phyloP scores from a whole-genome alignment of 1,140 invertebrate genomes.

The Aporrectodea caliginosa region DNA sequence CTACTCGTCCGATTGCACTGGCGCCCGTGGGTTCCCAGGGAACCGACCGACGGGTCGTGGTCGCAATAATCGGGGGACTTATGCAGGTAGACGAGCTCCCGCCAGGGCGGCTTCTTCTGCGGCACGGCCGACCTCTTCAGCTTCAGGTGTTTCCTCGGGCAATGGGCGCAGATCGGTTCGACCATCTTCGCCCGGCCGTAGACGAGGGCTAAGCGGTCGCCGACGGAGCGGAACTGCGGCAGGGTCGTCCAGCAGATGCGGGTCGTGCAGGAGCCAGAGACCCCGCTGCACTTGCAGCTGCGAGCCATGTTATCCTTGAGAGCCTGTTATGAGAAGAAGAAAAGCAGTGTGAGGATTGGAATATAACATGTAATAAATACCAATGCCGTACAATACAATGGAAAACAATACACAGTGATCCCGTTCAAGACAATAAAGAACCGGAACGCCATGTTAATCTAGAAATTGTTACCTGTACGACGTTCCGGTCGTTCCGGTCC shows the following conservation, averaged over 20 bases:
- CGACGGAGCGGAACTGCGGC: slow-evolving; percentile 74
- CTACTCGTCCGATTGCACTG: slow-evolving; percentile 56
- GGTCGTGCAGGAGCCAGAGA: slow-evolving; percentile 90
- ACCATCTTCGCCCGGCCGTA: not conserved
- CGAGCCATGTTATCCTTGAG: slow-evolving; percentile 51
- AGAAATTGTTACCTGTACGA: too few relatives aligned
- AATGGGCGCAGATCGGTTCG: not conserved
- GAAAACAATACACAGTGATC: too few relatives aligned
- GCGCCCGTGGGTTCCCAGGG: slow-evolving; percentile 53
- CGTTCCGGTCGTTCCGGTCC: too few relatives aligned
- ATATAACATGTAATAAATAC: too few relatives aligned
- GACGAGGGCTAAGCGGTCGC: not conserved
- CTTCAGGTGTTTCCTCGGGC: not conserved
- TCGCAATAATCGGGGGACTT: slow-evolving; percentile 88
- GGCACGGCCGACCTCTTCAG: slow-evolving; percentile 7
- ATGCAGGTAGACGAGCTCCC: slow-evolving; percentile 83
- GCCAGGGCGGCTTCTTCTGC: slow-evolving; percentile 73
- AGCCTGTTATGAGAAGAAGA: too few relatives aligned
- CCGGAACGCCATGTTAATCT: too few relatives aligned
- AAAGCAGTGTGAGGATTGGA: too few relatives aligned
- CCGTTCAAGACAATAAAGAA: too few relatives aligned
- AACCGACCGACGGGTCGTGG: slow-evolving; percentile 42
- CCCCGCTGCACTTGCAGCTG: slow-evolving; percentile 89
- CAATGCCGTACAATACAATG: too few relatives aligned
- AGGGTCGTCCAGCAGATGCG: slow-evolving; percentile 92